Conservation (phyloP, 2,888 invertebrate genomes). For the Scaptomyza cyrtandrae region DNA sequence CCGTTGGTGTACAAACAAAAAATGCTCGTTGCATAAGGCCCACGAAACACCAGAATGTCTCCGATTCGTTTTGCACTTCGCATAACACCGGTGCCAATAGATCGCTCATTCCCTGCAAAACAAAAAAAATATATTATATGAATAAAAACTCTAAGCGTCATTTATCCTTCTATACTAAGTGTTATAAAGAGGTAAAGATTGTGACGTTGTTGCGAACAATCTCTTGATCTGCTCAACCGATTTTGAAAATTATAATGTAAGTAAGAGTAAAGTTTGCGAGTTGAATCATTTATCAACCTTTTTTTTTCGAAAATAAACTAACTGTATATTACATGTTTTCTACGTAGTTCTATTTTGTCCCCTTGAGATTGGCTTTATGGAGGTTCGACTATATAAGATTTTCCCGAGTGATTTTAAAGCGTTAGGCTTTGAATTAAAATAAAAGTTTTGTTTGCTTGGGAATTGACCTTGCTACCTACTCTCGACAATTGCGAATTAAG, state of each 20-base stretch:
- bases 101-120: constrained; percentile 97
- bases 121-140: constrained; percentile 84
- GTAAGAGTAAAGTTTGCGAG: too few species aligned
- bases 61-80: constrained; percentile 97
- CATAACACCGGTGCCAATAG: constrained; percentile 96
- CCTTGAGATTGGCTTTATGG: too few species aligned
- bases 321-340: too few species aligned
- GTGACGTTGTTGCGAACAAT: neutral
- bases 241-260: too few species aligned
- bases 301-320: too few species aligned
- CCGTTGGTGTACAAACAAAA: constrained; percentile 97
- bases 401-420: too few species aligned
- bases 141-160: neutral
- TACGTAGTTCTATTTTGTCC: too few species aligned
- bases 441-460: neutral
- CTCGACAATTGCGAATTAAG: neutral
- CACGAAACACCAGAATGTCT: constrained; percentile 99
- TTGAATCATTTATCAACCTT: too few species aligned
- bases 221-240: too few species aligned
- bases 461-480: neutral
- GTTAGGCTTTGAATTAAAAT: too few species aligned
- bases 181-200: neutral
- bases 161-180: neutral
- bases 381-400: too few species aligned
- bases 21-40: constrained; percentile 97